Percentiles rank a stretch among this genome's conserved stretches.
These are phyloP conservation scores for Panagrolaimus sp. DNA, from an alignment of 1,140 invertebrate genomes.

Conservation along the genomic window DNA sequence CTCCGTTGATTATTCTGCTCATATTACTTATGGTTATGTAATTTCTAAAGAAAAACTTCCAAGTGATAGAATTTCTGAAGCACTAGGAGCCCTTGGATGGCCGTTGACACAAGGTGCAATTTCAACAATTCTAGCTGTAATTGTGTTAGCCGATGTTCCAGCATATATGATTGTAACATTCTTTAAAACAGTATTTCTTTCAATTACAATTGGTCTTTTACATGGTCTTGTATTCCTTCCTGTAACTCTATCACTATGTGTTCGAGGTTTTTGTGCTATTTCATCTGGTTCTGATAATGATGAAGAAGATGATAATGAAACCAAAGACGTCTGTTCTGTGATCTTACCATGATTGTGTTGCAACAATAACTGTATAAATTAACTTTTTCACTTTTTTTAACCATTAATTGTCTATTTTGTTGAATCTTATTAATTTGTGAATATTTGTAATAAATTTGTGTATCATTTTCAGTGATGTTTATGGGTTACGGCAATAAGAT, in stretches of 20 bases:
- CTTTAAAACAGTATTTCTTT: conserved; percentile 92
- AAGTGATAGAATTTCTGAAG: conserved; percentile 74
- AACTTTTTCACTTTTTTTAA: no score
- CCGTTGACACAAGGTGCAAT: conserved; percentile 76
- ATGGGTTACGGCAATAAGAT: no score
- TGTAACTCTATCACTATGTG: conserved; percentile 76
- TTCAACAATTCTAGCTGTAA: conserved; percentile 82
- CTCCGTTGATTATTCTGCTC: conserved; percentile 92
- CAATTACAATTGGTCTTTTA: conserved; percentile 77
- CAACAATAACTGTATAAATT: no score
- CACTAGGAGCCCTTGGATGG: conserved; percentile 78
- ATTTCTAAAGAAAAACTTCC: conserved; percentile 67
- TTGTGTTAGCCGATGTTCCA: conserved; percentile 77
- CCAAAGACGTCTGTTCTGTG: no score
- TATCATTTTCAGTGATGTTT: no score
- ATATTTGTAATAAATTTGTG: no score
- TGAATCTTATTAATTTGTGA: no score
- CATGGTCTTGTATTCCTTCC: conserved; percentile 89
- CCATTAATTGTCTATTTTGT: no score
- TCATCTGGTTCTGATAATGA: no score
- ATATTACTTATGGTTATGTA: conserved; percentile 94
- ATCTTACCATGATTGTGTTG: no score
- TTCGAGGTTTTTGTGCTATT: conserved; percentile 28
- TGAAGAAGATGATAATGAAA: no score
- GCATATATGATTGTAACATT: conserved; percentile 97